These are phyloP conservation scores for Macropus fuliginosus DNA, from an alignment of 2,797 vertebrate species.

Conservation along the genomic window DNA sequence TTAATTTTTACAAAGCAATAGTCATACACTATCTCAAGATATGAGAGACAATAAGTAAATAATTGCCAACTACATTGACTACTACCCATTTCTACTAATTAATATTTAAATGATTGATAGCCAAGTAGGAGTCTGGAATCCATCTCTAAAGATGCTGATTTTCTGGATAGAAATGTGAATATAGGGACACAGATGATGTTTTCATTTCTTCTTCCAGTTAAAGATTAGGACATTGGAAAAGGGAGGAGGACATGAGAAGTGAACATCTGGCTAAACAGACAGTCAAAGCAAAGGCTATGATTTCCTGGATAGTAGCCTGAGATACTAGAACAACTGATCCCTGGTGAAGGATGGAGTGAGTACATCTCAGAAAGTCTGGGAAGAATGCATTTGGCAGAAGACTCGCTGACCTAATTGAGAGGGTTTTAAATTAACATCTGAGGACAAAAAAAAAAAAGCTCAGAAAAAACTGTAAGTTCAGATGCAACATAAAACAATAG, in stretches of 20 bases:
- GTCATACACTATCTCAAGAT: background rate
- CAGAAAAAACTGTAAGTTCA: background rate
- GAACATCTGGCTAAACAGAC: slow-evolving; percentile 55
- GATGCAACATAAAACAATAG: background rate
- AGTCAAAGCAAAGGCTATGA: slow-evolving; percentile 60
- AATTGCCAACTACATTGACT: background rate
- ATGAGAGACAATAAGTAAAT: background rate
- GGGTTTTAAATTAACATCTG: background rate
- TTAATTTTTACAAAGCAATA: background rate
- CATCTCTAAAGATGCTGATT: background rate
- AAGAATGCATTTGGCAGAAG: background rate
- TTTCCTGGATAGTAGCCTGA: slow-evolving; percentile 35
- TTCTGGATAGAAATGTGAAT: background rate
- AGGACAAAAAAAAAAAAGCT: background rate
- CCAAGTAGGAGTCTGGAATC: background rate
- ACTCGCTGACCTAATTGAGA: background rate
- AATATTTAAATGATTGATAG: background rate
- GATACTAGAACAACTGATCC: background rate
- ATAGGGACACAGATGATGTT: slow-evolving; percentile 73
- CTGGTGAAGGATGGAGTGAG: background rate
- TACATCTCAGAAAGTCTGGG: background rate
- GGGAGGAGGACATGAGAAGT: slow-evolving; percentile 55
- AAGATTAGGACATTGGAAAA: slow-evolving; percentile 70
- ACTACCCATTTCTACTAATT: background rate
- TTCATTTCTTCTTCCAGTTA: slow-evolving; percentile 73